These are phyloP conservation scores for Zaprionus davidi DNA, from an alignment of 1,140 invertebrate genomes.

Conservation along the genomic window DNA sequence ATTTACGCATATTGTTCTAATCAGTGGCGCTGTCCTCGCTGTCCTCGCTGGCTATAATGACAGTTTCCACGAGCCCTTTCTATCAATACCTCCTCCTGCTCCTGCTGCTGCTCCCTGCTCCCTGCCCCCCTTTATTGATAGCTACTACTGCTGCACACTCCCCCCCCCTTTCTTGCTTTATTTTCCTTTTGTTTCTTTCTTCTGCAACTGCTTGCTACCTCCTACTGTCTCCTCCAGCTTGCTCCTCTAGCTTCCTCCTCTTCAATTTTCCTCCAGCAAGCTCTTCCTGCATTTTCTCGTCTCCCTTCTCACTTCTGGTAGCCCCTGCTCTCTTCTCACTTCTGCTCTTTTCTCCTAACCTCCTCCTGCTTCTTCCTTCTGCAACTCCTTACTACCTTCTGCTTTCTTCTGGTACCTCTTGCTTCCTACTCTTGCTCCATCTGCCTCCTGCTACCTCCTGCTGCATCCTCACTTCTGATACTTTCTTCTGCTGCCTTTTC, in stretches of 20 bases:
- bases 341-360: no score
- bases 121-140: neutral
- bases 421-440: no score
- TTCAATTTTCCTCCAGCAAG: no score
- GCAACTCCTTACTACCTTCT: no score
- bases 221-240: neutral
- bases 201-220: no score
- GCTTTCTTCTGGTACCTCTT: neutral
- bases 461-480: no score
- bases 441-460: no score
- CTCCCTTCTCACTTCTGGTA: no score
- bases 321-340: no score
- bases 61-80: constrained; percentile 15
- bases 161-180: neutral
- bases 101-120: neutral
- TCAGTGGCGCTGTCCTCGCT: constrained; percentile 66
- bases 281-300: no score
- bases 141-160: neutral
- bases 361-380: neutral
- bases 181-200: neutral
- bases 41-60: constrained; percentile 54
- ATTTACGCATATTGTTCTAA: constrained; percentile 81
- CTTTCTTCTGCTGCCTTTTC: no score
- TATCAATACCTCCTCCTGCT: neutral
- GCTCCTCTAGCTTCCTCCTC: no score